These are phyloP conservation scores for Agapornis canus DNA, from an alignment of 2,797 vertebrate species.

Conservation along the genomic window DNA sequence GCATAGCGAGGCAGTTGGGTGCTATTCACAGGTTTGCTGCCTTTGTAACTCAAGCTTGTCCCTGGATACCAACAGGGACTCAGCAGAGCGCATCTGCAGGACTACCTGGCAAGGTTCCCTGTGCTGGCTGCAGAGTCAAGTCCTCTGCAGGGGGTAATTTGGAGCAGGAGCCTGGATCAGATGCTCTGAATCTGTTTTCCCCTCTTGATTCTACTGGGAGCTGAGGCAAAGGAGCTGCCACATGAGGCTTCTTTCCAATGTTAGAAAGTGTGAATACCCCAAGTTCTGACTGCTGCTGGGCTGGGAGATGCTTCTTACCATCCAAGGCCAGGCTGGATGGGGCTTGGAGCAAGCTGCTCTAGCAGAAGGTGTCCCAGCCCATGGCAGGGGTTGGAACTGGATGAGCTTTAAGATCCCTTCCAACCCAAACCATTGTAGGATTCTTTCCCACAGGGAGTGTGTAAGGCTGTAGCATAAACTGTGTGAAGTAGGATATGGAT, in stretches of 20 bases:
- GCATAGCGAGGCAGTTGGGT: rapidly evolving
- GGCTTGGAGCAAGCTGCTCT: not conserved
- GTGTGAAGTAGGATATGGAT: not conserved
- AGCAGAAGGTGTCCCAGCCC: not conserved
- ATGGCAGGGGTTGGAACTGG: not conserved
- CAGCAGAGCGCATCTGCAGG: not conserved
- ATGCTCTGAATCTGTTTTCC: not conserved
- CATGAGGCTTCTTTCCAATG: not conserved
- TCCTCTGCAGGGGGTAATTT: not conserved
- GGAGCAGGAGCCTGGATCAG: not conserved
- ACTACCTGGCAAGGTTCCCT: not conserved
- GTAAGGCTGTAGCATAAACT: not conserved
- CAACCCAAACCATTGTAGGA: not conserved
- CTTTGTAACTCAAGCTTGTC: not conserved
- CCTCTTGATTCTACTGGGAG: not conserved
- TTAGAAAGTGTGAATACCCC: not conserved
- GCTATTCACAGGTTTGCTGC: not conserved
- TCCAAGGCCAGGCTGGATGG: not conserved
- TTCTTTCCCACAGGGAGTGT: not conserved
- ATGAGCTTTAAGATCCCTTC: not conserved
- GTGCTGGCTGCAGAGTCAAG: not conserved
- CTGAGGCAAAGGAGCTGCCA: not conserved
- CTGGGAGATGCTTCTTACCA: not conserved
- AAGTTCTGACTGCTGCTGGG: not conserved
- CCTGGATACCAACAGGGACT: not conserved